A percentile compares a stretch with the other conserved stretches of the same genome.
These are phyloP conservation scores for Gila robusta DNA, from an alignment of 2,797 vertebrate species.

Conservation along the genomic window DNA sequence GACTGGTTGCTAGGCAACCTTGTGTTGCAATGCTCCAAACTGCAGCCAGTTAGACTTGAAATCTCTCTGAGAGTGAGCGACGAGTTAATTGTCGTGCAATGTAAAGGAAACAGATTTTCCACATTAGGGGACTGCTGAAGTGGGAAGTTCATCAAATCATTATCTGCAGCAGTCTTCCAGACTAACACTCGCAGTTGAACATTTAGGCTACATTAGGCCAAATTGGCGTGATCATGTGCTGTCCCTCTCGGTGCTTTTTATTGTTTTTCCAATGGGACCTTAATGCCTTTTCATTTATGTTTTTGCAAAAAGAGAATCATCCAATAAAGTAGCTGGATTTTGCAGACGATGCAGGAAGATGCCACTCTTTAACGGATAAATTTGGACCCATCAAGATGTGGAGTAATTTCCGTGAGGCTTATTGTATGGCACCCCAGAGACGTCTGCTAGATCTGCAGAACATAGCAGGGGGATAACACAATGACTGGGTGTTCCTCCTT, in stretches of 20 bases:
- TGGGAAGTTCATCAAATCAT: constrained; percentile 69
- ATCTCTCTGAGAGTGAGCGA: constrained; percentile 65
- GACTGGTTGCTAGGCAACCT: constrained; percentile 79
- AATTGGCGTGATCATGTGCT: not conserved
- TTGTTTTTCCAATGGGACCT: constrained; percentile 9
- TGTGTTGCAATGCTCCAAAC: constrained; percentile 66
- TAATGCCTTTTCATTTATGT: not conserved
- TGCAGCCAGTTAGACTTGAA: constrained; percentile 74
- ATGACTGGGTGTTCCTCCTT: constrained; percentile 1
- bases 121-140: constrained; percentile 67
- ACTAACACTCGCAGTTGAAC: constrained; percentile 7
- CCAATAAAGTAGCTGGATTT: not conserved
- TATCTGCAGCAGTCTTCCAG: constrained; percentile 57
- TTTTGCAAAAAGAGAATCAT: not conserved
- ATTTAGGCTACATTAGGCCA: constrained; percentile 35
- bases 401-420: not conserved
- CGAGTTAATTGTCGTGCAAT: constrained; percentile 78
- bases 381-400: constrained; percentile 27
- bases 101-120: constrained; percentile 71
- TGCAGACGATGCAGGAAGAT: not conserved
- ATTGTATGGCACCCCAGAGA: constrained; percentile 17
- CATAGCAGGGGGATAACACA: constrained; percentile 13
- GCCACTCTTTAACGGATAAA: constrained; percentile 1
- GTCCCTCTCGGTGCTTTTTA: constrained; percentile 3
- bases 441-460: constrained; percentile 4